Evolutionary conservation across 2,113 vertebrate species (phyloP).

Genomic region (Cebidichthys violaceus): DNA sequence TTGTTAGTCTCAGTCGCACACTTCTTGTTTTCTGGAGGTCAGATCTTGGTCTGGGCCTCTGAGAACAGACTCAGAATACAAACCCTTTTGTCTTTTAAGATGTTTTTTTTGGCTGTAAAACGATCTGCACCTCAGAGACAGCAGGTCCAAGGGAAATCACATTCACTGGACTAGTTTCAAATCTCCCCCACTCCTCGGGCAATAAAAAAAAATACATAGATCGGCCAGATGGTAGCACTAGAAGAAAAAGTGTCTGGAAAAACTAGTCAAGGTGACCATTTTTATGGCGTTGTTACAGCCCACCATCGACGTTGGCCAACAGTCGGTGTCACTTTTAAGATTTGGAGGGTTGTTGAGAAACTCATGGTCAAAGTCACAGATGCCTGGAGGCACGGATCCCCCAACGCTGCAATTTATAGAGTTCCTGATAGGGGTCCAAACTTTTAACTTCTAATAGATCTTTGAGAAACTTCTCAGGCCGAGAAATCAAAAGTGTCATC

Average conservation of each 20-base stretch:
- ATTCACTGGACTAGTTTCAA: constrained; percentile 63
- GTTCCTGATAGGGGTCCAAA: not conserved
- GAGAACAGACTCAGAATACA: constrained; percentile 3
- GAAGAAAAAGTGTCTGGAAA: constrained; percentile 38
- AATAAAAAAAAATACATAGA: constrained; percentile 63
- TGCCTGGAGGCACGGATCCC: constrained; percentile 18
- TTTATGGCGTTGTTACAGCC: constrained; percentile 27
- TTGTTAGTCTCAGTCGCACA: constrained; percentile 10
- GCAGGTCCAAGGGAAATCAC: constrained; percentile 71
- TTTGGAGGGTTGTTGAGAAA: constrained; percentile 41
- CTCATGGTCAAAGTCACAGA: constrained; percentile 55
- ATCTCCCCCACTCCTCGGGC: constrained; percentile 47
- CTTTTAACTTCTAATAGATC: constrained; percentile 2
- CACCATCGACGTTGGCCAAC: constrained; percentile 31
- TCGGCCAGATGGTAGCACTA: constrained; percentile 46
- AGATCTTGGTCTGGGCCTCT: constrained; percentile 4
- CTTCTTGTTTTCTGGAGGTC: constrained; percentile 36
- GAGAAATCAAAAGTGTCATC: not conserved
- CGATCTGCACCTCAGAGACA: constrained; percentile 52
- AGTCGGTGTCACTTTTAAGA: constrained; percentile 23
- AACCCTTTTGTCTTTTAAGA: constrained; percentile 37
- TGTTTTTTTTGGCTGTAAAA: constrained; percentile 43
- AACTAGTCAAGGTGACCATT: constrained; percentile 50
- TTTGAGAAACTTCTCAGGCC: not conserved
- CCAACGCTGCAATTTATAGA: constrained; percentile 3